These are phyloP conservation scores for Epinephelus coioides DNA, from an alignment of 2,797 vertebrate genomes.

Conservation along the genomic window DNA sequence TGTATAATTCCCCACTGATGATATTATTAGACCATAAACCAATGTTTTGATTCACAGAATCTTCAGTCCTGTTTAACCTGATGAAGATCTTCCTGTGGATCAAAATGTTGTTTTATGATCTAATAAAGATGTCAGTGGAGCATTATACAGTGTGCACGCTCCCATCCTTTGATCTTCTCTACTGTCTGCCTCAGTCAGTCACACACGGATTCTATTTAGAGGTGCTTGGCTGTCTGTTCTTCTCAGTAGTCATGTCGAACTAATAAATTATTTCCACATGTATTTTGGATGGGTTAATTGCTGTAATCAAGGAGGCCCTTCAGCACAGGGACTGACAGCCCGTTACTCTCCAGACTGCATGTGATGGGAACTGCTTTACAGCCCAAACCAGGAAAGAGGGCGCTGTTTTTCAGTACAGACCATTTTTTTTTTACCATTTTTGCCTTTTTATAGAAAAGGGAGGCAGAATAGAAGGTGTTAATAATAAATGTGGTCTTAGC, in stretches of 20 bases:
- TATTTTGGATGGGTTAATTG: constrained; percentile 21
- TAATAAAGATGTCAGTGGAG: constrained; percentile 39
- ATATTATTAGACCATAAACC: constrained; percentile 25
- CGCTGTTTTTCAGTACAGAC: background rate
- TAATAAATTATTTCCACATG: background rate
- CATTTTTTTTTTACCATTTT: background rate
- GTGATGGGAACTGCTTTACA: background rate
- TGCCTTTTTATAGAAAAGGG: background rate
- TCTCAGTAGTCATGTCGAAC: background rate
- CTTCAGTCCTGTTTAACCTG: constrained; percentile 25
- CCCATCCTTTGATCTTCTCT: constrained; percentile 27
- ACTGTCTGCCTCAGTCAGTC: background rate
- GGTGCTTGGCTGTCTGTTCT: background rate
- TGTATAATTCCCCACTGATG: constrained; percentile 8
- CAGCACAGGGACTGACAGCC: background rate
- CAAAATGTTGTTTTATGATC: constrained; percentile 26
- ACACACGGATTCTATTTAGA: background rate
- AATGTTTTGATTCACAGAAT: constrained; percentile 18
- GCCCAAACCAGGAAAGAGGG: background rate
- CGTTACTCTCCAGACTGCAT: background rate
- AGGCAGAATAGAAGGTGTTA: background rate
- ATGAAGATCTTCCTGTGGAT: constrained; percentile 26
- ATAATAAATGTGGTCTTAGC: background rate
- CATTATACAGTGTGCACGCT: constrained; percentile 10
- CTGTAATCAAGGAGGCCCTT: constrained; percentile 17